Base-by-base conservation (phyloP, 2,888 invertebrate genomes). In the Eurois occulta region DNA sequence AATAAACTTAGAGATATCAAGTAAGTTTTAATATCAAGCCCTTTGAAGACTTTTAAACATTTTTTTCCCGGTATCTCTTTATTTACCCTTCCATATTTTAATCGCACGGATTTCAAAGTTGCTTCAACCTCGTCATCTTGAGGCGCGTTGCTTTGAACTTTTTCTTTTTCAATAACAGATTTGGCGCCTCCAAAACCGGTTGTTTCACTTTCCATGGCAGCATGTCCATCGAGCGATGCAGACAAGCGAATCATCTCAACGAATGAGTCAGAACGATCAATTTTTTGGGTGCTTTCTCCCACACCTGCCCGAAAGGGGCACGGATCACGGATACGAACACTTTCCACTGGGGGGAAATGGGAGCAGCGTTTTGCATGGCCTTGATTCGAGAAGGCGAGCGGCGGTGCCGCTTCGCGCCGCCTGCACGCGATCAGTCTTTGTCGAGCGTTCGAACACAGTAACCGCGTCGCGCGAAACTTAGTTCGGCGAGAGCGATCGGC, bases 221-320 rank as follows among this genome's bases (percentile, higher is more conserved):
- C 83, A 80, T 84, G 81, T 86, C 88, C 85, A 87, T 87, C 88
- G 88, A 89, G 84, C 89, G 86, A 86, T 89, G 91, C 89, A 90
- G 91, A 89, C 90, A 86, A 91, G 83, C 92, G 92, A 92, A 93
- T 94, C 94, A 94, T 94, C 94, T 91, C 89, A 88, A 75, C 91
- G 93, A 93, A 93, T 96, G 96, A 96, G 91, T 96, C 96, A 94
- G 92, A 95, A 91, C 91, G 91, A 92, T 94, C 91, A 91, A 91
- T 94, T 95, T 94, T 95, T 96, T 94, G 91, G 95, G 94, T 96
- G 96, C 96, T 96, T 96, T 96, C 96, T 95, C 96, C 95, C 95
- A 95, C 95, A 95, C 96, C 95, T 96, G 96, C 92, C 94, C 93
- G 93, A 94, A 95, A 94, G 94, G 94, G 93, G 95, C 94, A 94